phyloP scores from a whole-genome alignment of 2,797 vertebrate species.

The Etheostoma nigrum region DNA sequence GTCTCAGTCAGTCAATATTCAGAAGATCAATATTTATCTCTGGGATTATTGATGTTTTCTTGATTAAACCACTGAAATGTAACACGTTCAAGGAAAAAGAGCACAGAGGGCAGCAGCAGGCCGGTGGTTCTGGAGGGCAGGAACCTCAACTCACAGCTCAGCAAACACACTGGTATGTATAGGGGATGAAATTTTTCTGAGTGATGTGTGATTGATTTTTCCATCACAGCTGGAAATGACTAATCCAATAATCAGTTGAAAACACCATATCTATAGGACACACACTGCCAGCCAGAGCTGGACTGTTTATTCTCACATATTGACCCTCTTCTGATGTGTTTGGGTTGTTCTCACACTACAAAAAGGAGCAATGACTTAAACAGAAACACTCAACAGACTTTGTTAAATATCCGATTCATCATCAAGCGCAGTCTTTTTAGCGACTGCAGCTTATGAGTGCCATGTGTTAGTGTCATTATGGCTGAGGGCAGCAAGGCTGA shows the following conservation, averaged over 20 bases:
- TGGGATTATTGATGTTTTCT: conserved; percentile 64
- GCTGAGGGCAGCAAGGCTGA: not conserved
- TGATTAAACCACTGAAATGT: conserved; percentile 66
- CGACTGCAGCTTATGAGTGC: conserved; percentile 40
- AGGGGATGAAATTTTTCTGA: conserved; percentile 21
- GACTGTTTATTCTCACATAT: conserved; percentile 30
- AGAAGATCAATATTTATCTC: conserved; percentile 70
- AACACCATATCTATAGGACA: conserved; percentile 41
- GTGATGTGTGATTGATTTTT: conserved; percentile 57
- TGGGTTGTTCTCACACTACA: conserved; percentile 5
- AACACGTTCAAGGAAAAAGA: conserved; percentile 58
- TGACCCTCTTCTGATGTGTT: conserved; percentile 27
- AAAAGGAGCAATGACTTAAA: not conserved
- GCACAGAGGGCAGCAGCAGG: not conserved
- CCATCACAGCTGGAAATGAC: conserved; percentile 64
- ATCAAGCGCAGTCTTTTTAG: not conserved
- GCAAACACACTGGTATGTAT: not conserved
- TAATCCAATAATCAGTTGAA: conserved; percentile 61
- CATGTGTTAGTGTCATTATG: conserved; percentile 22
- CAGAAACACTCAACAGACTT: not conserved
- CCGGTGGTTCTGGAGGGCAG: not conserved
- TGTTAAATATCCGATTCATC: conserved; percentile 12
- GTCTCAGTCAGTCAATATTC: conserved; percentile 15
- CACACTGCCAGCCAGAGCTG: conserved; percentile 23
- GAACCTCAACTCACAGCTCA: conserved; percentile 10